Percentiles rank a stretch among this genome's conserved stretches.
Conservation (phyloP, 2,888 invertebrate species). For the Sinotaia quadrata region DNA sequence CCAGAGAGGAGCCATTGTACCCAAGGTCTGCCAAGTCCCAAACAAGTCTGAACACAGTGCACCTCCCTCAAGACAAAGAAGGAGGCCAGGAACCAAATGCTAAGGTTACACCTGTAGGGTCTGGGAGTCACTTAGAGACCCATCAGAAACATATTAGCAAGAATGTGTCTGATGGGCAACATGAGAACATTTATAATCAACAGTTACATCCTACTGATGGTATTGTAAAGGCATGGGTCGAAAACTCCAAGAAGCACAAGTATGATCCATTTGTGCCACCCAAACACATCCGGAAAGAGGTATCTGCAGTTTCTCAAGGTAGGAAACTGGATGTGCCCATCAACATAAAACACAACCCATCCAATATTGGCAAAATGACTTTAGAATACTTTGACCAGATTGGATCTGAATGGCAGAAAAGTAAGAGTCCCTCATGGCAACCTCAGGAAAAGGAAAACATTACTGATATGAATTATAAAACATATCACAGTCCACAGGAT, state of each 20-base stretch:
- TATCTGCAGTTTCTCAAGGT: conserved; percentile 42
- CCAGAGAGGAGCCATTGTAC: conserved; percentile 31
- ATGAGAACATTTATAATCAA: background rate
- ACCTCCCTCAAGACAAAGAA: background rate
- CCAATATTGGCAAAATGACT: conserved; percentile 51
- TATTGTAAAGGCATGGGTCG: conserved; percentile 17
- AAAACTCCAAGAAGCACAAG: conserved; percentile 8
- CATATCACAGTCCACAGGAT: too few species aligned
- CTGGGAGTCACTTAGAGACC: conserved; percentile 46
- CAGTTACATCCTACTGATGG: conserved; percentile 14
- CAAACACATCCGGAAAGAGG: conserved; percentile 52
- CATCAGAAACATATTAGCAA: conserved; percentile 21
- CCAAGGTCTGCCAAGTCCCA: conserved; percentile 54
- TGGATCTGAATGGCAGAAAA: conserved; percentile 52
- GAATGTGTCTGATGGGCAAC: background rate
- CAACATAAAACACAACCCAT: conserved; percentile 42
- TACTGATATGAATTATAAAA: too few species aligned
- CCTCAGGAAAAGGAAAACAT: background rate
- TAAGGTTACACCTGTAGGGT: conserved; percentile 42
- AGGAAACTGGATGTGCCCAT: conserved; percentile 40
- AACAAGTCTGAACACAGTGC: conserved; percentile 10
- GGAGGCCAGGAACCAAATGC: background rate
- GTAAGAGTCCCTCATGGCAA: too few species aligned
- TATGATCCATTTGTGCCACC: conserved; percentile 54
- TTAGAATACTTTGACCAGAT: conserved; percentile 57